Base-by-base conservation (phyloP, 2,113 vertebrate genomes). In the Chaetura pelagica region DNA sequence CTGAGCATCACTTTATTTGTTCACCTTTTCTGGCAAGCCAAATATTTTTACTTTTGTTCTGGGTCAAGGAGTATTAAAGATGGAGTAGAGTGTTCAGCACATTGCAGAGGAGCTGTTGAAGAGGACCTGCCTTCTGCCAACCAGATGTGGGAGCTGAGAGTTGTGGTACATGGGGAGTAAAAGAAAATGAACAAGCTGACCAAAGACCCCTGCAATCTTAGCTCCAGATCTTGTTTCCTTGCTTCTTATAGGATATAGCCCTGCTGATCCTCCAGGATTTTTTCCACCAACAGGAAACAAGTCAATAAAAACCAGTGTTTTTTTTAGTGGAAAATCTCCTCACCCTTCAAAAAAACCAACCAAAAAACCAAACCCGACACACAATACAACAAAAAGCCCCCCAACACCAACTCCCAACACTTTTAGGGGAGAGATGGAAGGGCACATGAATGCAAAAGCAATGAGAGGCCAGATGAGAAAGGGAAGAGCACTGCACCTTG, bases 31-130 rank as follows among this genome's bases (percentile, higher is more conserved):
- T 49, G 64, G 90, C 72, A 94, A 8, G 76, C 49, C 82, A 92
- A 92, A 49, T 71, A 94, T 94, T 97, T 96, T 94, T 90, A 90
- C 94, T 97, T 94, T 89, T 96, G 90, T 86, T 95, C 92, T 91
- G 88, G 75, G 92, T 93, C 93, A 93, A 61, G 73, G 73, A 93
- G 66, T 35, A 19, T 89, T 84, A 48, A 95, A 86, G 92, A 91
- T 90, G 90, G 93, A 94, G 79, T 7, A 48, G 78, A 68, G 87
- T 86, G 92, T 94, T 95, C 55, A 75, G 93, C 76, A 88, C 34
- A 75, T 81, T 67, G 75, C 48, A 57, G 84, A 95, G 83, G 82
- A 81, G 88, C 67, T 88, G 88, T 32, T 73, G 92, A 82, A 77
- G 64, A 87, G 55, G 75, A 83, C 78, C 55, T 84, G 93, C 90